These are phyloP conservation scores for Pangasianodon hypophthalmus DNA, from an alignment of 2,113 vertebrate genomes.

Conservation along the genomic window DNA sequence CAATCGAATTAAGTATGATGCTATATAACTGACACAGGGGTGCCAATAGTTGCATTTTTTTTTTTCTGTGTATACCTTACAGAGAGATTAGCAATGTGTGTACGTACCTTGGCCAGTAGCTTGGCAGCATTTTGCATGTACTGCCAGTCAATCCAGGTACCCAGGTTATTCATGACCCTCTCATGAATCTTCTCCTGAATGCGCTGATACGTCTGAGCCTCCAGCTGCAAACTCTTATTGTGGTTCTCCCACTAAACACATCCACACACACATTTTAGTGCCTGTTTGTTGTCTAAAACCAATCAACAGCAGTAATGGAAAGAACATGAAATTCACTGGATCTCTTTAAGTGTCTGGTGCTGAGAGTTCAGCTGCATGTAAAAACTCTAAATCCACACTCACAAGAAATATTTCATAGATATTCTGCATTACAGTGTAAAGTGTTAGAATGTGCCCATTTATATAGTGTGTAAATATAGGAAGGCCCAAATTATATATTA, in stretches of 20 bases:
- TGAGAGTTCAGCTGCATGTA: not conserved
- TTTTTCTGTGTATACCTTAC: not conserved
- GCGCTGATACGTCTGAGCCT: conserved; percentile 97
- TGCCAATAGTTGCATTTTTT: not conserved
- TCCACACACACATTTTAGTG: conserved; percentile 10
- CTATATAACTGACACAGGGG: not conserved
- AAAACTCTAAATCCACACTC: not conserved
- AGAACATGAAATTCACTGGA: not conserved
- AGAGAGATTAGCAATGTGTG: not conserved
- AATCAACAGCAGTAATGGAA: not conserved
- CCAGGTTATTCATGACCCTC: conserved; percentile 98
- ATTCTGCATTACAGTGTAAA: not conserved
- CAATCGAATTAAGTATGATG: not conserved
- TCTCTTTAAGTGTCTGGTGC: not conserved
- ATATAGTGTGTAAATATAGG: not conserved
- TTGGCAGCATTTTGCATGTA: conserved; percentile 98
- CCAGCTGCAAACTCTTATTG: conserved; percentile 97
- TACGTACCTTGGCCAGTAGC: conserved; percentile 92
- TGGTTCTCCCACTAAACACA: conserved; percentile 94
- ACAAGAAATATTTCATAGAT: not conserved
- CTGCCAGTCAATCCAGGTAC: conserved; percentile 99
- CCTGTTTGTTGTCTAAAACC: not conserved
- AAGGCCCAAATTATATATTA: not conserved
- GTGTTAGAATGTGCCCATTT: not conserved
- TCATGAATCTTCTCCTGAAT: conserved; percentile 99